Evolutionary conservation across 2,113 vertebrate genomes (phyloP).

Genomic region (Gymnocephalus cernua): DNA sequence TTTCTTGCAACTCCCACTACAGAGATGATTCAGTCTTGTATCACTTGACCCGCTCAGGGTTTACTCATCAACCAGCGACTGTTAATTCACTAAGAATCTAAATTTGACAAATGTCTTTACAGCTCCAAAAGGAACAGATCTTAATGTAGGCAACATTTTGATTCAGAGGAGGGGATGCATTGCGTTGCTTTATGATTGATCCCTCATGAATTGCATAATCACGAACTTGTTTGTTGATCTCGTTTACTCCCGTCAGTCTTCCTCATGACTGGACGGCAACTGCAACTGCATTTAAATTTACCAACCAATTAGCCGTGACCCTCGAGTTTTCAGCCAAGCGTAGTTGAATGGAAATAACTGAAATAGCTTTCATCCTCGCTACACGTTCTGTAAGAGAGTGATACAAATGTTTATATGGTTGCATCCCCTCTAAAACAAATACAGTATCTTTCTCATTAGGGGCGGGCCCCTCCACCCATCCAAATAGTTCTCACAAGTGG

Average conservation of each 20-base stretch:
- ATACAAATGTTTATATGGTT: constrained; percentile 27
- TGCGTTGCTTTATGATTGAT: background rate
- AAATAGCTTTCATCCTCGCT: constrained; percentile 10
- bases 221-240: constrained; percentile 17
- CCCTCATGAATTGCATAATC: constrained; percentile 10
- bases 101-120: background rate
- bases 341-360: background rate
- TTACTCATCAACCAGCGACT: constrained; percentile 11
- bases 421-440: constrained; percentile 24
- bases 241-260: constrained; percentile 26
- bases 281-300: constrained; percentile 38
- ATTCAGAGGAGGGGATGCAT: background rate
- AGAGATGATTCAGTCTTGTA: constrained; percentile 32
- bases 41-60: constrained; percentile 24
- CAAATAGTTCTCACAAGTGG: constrained; percentile 20
- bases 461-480: constrained; percentile 6
- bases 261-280: background rate
- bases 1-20: constrained; percentile 36
- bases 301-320: constrained; percentile 55
- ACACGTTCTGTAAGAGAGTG: constrained; percentile 30
- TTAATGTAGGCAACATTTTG: too few species aligned
- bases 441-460: constrained; percentile 12
- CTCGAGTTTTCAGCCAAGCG: constrained; percentile 18
- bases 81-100: background rate
- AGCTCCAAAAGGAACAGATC: background rate